phyloP scores from a whole-genome alignment of 2,113 vertebrate species.

The Piprites chloris region DNA sequence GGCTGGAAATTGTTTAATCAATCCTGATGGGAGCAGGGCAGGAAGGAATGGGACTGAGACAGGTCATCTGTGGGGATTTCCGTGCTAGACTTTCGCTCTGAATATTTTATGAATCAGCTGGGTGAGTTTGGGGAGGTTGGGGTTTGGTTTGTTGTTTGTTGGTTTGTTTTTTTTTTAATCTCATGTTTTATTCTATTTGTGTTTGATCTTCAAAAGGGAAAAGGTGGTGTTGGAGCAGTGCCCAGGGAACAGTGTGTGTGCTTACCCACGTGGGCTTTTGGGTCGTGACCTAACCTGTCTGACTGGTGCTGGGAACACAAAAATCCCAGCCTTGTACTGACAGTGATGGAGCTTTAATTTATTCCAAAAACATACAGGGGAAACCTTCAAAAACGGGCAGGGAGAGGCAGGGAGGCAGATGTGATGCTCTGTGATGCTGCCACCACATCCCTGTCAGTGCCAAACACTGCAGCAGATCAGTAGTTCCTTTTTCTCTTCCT shows the following conservation, averaged over 20 bases:
- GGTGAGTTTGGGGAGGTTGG: neutral
- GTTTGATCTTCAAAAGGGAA: neutral
- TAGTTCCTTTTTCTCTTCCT: neutral
- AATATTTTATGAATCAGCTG: slow-evolving; percentile 27
- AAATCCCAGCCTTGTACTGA: neutral
- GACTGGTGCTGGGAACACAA: neutral
- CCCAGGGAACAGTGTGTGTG: neutral
- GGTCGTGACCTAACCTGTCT: neutral
- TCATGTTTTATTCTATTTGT: neutral
- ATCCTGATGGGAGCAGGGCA: neutral
- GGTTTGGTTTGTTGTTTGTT: neutral
- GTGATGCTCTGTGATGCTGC: neutral
- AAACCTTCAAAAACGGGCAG: accelerated
- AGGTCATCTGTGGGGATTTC: neutral
- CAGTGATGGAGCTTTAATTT: neutral
- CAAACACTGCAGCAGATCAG: neutral
- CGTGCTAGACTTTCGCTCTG: neutral
- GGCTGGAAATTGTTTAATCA: neutral
- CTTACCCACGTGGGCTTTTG: neutral
- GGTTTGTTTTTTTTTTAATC: neutral
- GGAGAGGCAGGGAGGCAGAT: neutral
- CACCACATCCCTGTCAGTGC: neutral
- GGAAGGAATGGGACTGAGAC: neutral
- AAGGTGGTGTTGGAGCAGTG: neutral
- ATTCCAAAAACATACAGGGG: neutral